These are phyloP conservation scores for Macropus fuliginosus DNA, from an alignment of 2,797 vertebrate genomes.

Conservation along the genomic window DNA sequence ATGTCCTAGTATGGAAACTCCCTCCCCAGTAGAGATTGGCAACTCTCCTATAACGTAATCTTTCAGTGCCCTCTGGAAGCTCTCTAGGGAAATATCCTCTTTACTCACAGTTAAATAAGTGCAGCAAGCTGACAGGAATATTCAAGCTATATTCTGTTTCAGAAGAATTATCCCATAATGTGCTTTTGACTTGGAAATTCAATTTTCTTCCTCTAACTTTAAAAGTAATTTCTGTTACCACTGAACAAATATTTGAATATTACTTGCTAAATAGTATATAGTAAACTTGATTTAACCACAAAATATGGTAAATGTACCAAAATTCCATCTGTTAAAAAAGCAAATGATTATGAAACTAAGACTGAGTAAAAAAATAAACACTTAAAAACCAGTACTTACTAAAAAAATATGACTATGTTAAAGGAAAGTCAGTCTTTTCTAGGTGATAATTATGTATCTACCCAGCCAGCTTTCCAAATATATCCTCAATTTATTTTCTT, in stretches of 20 bases:
- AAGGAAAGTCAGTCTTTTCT: conserved; percentile 9
- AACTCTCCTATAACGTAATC: not conserved
- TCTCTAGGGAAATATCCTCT: not conserved
- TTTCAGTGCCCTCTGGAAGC: not conserved
- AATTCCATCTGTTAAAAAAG: conserved; percentile 20
- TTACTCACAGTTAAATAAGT: not conserved
- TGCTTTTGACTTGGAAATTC: conserved; percentile 19
- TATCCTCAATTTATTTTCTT: conserved; percentile 21
- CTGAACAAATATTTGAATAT: conserved; percentile 35
- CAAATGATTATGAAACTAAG: conserved; percentile 36
- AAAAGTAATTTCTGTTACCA: conserved; percentile 14
- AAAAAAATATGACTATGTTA: not conserved
- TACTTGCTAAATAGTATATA: not conserved
- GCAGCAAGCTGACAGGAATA: not conserved
- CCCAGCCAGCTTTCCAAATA: not conserved
- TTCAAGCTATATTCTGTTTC: not conserved
- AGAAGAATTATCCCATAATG: conserved; percentile 30
- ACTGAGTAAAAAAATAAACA: not conserved
- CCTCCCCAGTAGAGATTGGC: not conserved
- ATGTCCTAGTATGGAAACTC: not conserved
- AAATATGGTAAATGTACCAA: not conserved
- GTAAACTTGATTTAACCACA: conserved; percentile 13
- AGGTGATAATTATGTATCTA: conserved; percentile 18
- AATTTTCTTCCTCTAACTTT: not conserved
- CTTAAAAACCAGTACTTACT: conserved; percentile 43